Base-by-base conservation (phyloP, 2,888 invertebrate species). In the Latheticus oryzae region DNA sequence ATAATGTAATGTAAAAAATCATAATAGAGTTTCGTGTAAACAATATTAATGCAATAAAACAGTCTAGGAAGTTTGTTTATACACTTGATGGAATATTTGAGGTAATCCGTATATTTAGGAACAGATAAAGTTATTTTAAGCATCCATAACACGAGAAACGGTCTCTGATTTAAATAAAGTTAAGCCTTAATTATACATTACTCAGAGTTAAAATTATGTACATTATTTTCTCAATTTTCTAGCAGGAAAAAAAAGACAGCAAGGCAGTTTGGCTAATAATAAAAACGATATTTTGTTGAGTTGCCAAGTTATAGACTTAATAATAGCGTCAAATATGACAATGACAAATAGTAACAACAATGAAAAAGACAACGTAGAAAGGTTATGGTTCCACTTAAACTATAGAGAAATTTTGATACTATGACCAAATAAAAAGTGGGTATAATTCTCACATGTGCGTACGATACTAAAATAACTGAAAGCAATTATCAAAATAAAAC, bases 81-180 rank as follows among this genome's bases (percentile, higher is more conserved):
- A n/a, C n/a, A n/a, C n/a, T n/a, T n/a, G n/a, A n/a, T n/a, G n/a
- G 16, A 33, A 28, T 9, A 45, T 54, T 45, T 45, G 37, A 54
- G 45, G 38, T 45, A 51, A 52, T 38, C 24, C 7, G 23, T 58
- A 58, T 52, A 51, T 58, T 58, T 58, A 57, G 57, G 24, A 33
- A 15, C 35, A 33, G 37, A 19, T 32, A 32, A 32, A 42, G 42
- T 38, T 54, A 54, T 54, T 54, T 45, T 37, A 8, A 28, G 26
- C 35, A 16, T 42, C 21, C 16, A 43, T 30, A 30, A 13, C 24
- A 4, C 9, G 17, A 40, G 51, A 48, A 48, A 24, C 35, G 4
- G 19, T 13, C 33, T 23, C 23, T 7, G 21, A 21, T 32, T 28
- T 15, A 26, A 42, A 42, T 28, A 28, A 28, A 28, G 3, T 28